Conservation (phyloP, 2,888 invertebrate species). For the Sceliomorpha sp. region DNA sequence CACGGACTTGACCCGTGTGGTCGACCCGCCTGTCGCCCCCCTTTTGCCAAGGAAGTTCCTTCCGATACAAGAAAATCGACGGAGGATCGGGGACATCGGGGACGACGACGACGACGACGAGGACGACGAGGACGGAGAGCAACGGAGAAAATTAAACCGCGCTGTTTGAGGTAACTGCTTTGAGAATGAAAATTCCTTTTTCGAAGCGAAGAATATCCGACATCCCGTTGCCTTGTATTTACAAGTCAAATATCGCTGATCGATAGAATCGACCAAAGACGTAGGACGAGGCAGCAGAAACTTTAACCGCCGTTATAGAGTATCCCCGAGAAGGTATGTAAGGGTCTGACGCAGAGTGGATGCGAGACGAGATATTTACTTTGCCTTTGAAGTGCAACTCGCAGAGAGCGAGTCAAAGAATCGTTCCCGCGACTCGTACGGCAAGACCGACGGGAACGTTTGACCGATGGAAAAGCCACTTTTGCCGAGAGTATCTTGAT, state of each 20-base stretch:
- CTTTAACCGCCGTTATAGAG: slow-evolving; percentile 45
- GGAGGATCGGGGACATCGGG: too few relatives aligned
- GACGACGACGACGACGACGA: too few relatives aligned
- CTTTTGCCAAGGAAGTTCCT: slow-evolving; percentile 21
- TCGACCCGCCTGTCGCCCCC: slow-evolving; percentile 21
- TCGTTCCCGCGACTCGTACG: slow-evolving; percentile 33
- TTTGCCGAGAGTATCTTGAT: slow-evolving; percentile 42
- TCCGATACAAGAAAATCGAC: slow-evolving; percentile 20
- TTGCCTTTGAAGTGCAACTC: slow-evolving; percentile 48
- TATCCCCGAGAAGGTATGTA: slow-evolving; percentile 31
- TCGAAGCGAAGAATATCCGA: slow-evolving; percentile 29
- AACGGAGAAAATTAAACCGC: slow-evolving; percentile 41
- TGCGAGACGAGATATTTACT: slow-evolving; percentile 39
- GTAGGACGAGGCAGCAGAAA: slow-evolving; percentile 57
- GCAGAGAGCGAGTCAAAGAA: slow-evolving; percentile 50
- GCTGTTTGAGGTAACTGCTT: slow-evolving; percentile 28
- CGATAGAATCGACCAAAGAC: slow-evolving; percentile 44
- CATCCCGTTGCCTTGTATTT: slow-evolving; percentile 44
- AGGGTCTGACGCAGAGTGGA: slow-evolving; percentile 27
- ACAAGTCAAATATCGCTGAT: slow-evolving; percentile 52
- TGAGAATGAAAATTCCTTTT: slow-evolving; percentile 32
- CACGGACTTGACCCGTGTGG: slow-evolving; percentile 28
- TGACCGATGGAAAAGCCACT: slow-evolving; percentile 47
- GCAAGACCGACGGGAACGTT: slow-evolving; percentile 33
- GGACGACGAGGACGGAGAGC: slow-evolving; percentile 29